These are phyloP conservation scores for Neodiprion virginianus DNA, from an alignment of 1,140 invertebrate species.

Conservation along the genomic window DNA sequence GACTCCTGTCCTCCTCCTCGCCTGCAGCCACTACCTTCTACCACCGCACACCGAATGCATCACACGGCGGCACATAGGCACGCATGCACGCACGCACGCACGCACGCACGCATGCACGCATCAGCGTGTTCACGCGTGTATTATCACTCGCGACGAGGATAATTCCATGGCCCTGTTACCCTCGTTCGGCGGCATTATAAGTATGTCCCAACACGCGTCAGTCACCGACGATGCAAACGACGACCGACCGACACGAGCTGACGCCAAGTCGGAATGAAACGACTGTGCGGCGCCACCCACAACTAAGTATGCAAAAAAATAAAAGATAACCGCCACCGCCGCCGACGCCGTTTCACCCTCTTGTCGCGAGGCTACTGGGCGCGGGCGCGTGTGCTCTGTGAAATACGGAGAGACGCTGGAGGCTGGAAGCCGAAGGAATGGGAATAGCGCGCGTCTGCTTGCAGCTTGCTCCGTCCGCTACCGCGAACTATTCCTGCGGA, in stretches of 20 bases:
- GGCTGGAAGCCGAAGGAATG: background rate
- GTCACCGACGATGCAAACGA: background rate
- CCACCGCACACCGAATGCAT: background rate
- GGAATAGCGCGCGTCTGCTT: background rate
- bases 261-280: background rate
- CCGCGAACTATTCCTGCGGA: background rate
- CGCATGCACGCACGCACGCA: no score
- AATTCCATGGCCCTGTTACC: no score
- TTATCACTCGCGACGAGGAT: no score
- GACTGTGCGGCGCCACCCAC: background rate
- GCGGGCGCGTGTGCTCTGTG: background rate
- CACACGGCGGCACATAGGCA: no score
- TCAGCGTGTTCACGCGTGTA: no score
- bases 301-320: background rate
- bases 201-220: background rate
- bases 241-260: background rate
- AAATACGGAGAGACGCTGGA: background rate
- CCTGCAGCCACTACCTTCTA: slow-evolving; percentile 1
- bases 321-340: background rate
- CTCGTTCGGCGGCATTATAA: background rate
- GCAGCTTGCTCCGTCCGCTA: background rate
- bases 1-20: background rate
- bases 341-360: background rate
- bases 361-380: background rate
- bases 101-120: no score